Evolutionary conservation across 2,797 vertebrate genomes (phyloP), one percentile per base, ranked within the genome.

Genomic region (Gymnothorax reevesii): DNA sequence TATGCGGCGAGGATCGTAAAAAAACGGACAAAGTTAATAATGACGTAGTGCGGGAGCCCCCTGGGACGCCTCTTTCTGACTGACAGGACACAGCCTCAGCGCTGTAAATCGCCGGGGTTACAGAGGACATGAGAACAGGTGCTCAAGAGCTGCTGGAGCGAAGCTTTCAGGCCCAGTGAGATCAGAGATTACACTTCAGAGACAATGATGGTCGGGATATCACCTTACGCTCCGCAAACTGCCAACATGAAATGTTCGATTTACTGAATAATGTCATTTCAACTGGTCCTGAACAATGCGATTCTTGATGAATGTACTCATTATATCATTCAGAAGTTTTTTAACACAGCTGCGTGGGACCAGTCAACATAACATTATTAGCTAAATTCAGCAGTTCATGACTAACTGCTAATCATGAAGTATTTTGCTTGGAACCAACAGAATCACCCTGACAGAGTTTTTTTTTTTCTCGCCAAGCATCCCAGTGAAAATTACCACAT

Each of bases 1-100:
- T 33, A 62, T 83, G 83, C 17, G 25, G 20, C 59, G 20, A 57
- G 79, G 22, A 82, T 82, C 20, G n/a, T 57, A 82, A 82, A n/a
- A n/a, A n/a, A 82, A n/a, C 57, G 79, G 10, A 82, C 52, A 10
- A 42, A 77, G 73, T 77, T 49, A 77, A 77, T 77, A 27, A 77
- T 52, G 73, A 52, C 73, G 12, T 7, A 17, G n/a, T 13, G 27
- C 73, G 20, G 15, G 20, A 33, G 4, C 15, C 73, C 73, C 15
- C 42, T 0, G 33, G 73, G 73, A 77, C 73, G 4, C 2, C 33
- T 33, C 60, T 17, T 62, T 62, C 60, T 20, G 20, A 17, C 73
- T 52, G 73, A 52, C 33, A 7, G 73, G 2, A 17, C 2, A 22
- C 12, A 42, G 73, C 12, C 42, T 17, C 7, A 42, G 8, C 33